Percentiles rank a stretch among this genome's conserved stretches.
Conservation (phyloP, 2,113 vertebrate species). For the Alethe castanea region DNA sequence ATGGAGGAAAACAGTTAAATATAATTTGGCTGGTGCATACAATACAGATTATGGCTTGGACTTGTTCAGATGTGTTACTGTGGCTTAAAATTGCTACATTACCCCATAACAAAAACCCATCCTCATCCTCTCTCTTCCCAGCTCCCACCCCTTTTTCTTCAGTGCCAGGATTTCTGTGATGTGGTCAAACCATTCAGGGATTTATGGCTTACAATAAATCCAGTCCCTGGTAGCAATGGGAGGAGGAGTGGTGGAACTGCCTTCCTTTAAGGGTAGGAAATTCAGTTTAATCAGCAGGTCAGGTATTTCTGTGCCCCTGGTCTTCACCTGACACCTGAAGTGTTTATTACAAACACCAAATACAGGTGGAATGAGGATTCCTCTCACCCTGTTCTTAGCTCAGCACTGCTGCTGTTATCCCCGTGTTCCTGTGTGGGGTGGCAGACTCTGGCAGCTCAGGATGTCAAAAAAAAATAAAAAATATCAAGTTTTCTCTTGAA, state of each 20-base stretch:
- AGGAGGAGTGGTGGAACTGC: neutral
- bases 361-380: neutral
- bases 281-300: fast-evolving
- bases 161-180: neutral
- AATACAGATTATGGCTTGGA: too few relatives aligned
- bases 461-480: neutral
- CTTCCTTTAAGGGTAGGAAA: neutral
- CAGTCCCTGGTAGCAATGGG: neutral
- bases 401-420: neutral
- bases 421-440: fast-evolving
- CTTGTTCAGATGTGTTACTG: too few relatives aligned
- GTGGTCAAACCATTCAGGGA: neutral
- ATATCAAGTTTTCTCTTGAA: neutral
- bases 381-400: neutral
- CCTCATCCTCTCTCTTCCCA: neutral
- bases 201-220: fast-evolving
- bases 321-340: neutral
- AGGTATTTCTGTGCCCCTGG: neutral
- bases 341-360: neutral
- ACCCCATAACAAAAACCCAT: neutral
- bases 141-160: fast-evolving
- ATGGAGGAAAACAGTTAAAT: too few relatives aligned
- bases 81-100: too few relatives aligned
- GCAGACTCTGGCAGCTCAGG: neutral
- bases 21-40: too few relatives aligned